Base-by-base conservation (phyloP, 2,888 invertebrate genomes). In the Eumerus sabulonum region DNA sequence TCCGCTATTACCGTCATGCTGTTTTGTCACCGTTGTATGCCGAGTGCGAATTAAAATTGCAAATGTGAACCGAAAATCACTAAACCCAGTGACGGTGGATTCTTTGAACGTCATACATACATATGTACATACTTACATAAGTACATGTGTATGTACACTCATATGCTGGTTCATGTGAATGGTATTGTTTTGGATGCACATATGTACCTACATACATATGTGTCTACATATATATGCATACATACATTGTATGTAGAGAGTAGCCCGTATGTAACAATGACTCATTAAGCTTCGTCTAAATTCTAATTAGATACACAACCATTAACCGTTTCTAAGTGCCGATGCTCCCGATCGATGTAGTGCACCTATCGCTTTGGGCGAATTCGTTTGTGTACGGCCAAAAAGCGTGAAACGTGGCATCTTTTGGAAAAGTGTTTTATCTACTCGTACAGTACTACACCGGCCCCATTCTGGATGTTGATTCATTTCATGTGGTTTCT, bases 241-340 rank as follows among this genome's bases (percentile, higher is more conserved):
- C n/a, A n/a, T n/a, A n/a, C n/a, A n/a, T 85, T 86, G 85, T 86
- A 83, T 82, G 83, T n/a, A n/a, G n/a, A n/a, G n/a, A n/a, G 66
- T 81, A 50, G 74, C 57, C 59, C 60, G 85, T 86, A 85, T 86
- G 86, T 86, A 87, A 87, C 87, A 88, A 87, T 88, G 87, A 87
- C 86, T 88, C 88, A 87, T 88, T 87, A 87, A 87, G 87, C 84
- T 86, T 86, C 87, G 87, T 87, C 87, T 88, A 87, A 87, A 87
- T 88, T 87, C 87, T 87, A 87, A 87, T 87, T 87, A 88, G 87
- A 88, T 88, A 87, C 88, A 87, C 85, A 64, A 59, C 74, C 79
- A 79, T 74, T 79, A 79, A 79, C 74, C 74, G 63, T 63, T 74
- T 79, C 35, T 38, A 44, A 59, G 47, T 60, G 27, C 54, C 45